Evolutionary conservation across 2,888 invertebrate species (phyloP).

Genomic region (Resseliella maxima): DNA sequence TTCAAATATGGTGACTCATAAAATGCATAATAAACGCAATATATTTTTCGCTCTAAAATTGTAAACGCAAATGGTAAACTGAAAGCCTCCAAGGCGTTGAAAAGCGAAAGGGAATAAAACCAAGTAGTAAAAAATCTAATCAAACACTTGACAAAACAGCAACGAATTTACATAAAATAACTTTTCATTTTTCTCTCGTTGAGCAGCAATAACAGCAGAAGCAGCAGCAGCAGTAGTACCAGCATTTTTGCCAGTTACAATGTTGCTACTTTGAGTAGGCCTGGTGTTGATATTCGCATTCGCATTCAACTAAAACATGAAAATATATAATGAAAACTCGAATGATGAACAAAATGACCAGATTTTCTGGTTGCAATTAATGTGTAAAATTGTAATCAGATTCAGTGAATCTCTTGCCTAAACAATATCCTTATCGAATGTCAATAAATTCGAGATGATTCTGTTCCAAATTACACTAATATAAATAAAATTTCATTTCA

Average conservation of each 20-base stretch:
- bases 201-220: too few species aligned
- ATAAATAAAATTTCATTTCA: neutral
- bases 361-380: slow-evolving; percentile 33
- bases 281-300: neutral
- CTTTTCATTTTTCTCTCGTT: neutral
- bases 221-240: neutral
- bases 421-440: neutral
- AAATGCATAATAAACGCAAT: slow-evolving; percentile 51
- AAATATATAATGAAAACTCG: neutral
- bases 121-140: slow-evolving; percentile 48
- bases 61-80: neutral
- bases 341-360: neutral
- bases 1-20: slow-evolving; percentile 50
- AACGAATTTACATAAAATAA: slow-evolving; percentile 22
- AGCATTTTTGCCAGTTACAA: neutral
- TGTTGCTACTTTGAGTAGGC: neutral
- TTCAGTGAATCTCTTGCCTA: neutral
- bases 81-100: neutral
- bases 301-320: neutral
- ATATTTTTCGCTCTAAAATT: neutral
- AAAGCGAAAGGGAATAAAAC: slow-evolving; percentile 1
- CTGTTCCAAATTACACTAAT: neutral
- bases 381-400: neutral
- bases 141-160: slow-evolving; percentile 51
- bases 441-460: neutral